Evolutionary conservation across 2,797 vertebrate species (phyloP), one percentile per base, ranked within the genome.

Genomic region (Cuculus canorus): DNA sequence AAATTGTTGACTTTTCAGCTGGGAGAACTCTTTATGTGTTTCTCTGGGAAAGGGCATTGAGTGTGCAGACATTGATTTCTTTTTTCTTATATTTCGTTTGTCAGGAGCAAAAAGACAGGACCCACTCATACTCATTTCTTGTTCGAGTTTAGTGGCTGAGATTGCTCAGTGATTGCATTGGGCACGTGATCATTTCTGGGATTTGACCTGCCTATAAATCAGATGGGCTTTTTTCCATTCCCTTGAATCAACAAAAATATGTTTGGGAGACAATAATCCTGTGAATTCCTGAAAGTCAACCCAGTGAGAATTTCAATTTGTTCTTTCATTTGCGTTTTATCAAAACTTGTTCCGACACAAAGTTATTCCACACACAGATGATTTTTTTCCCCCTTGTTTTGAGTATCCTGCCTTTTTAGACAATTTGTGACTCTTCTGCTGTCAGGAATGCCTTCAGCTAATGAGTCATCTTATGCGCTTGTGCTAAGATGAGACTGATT

Each of bases 221-320:
- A 91, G 82, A 96, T 95, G 79, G 92, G 89, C 93, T 90, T 37
- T 69, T 59, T 88, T 92, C 94, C 94, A 91, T 94, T 82, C 32
- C 79, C 80, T 68, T 69, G 21, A 63, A 72, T 92, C 91, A 94
- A 90, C 28, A 82, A 63, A 68, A 86, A 30, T 41, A 11, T n/a
- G 33, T 81, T 85, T 87, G 60, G 17, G 11, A 89, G 64, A 53
- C 1, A 85, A 35, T 2, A 1, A 48, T 32, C 28, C 57, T 53
- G 43, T 37, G 60, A 57, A 75, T 3, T 13, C 57, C 91, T 85
- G 53, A 90, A 89, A 82, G 13, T 19, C 64, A 22, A 71, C 53
- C 13, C 18, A 24, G 54, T n/a, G 35, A 57, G 17, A 35, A 8
- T 64, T 94, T 68, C 41, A 7, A 13, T 86, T 83, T 88, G 50